A percentile compares a stretch with the other conserved stretches of the same genome.
phyloP scores from a whole-genome alignment of 2,888 invertebrate species.

The Lasius fuliginosus region DNA sequence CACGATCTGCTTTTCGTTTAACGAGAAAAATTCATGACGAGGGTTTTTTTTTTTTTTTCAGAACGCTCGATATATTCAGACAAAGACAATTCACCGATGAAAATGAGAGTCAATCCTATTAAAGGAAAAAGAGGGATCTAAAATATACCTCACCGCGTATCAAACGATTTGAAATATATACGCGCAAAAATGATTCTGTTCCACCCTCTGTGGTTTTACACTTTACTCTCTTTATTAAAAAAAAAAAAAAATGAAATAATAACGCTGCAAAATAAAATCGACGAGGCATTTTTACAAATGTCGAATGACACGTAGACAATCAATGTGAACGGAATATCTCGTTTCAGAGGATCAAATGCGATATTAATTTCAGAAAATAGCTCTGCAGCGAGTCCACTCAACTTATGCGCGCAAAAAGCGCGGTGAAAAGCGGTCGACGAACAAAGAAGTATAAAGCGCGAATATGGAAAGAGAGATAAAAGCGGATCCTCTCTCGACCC shows the following conservation, averaged over 20 bases:
- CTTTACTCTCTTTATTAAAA: neutral
- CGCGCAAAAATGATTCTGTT: neutral
- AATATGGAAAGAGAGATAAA: slow-evolving; percentile 34
- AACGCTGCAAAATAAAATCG: neutral
- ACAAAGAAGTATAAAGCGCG: slow-evolving; percentile 2
- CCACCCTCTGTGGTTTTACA: neutral
- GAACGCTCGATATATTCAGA: slow-evolving; percentile 81
- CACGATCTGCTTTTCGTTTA: slow-evolving; percentile 26
- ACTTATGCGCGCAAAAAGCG: neutral
- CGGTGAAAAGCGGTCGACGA: neutral
- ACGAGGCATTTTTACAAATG: neutral
- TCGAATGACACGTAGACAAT: neutral
- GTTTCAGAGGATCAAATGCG: neutral
- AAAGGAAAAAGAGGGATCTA: neutral
- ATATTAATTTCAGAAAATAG: slow-evolving; percentile 20
- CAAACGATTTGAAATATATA: slow-evolving; percentile 7
- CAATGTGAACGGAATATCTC: neutral
- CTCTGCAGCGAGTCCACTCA: neutral
- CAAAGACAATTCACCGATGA: slow-evolving; percentile 76
- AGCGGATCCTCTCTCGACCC: slow-evolving; percentile 51
- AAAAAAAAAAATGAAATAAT: neutral
- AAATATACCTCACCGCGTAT: neutral
- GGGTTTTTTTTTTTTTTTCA: slow-evolving; percentile 76
- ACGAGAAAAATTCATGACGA: slow-evolving; percentile 69
- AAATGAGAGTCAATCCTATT: slow-evolving; percentile 26